These are phyloP conservation scores for Diprion similis DNA, from an alignment of 1,140 invertebrate species.

Conservation along the genomic window DNA sequence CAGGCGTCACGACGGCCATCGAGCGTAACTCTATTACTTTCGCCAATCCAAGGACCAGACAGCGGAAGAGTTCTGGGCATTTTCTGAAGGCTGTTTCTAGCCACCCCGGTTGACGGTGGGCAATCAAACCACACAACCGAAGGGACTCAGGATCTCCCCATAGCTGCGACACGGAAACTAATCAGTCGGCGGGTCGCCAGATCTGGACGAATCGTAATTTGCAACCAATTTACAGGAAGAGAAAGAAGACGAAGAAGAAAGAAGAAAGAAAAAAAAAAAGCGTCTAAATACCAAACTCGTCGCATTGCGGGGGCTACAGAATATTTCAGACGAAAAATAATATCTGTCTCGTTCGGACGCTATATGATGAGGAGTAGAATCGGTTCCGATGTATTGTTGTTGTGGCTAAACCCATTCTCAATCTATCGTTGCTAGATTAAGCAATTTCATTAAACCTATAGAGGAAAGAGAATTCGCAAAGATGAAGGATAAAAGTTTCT, in stretches of 20 bases:
- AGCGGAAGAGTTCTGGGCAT: neutral
- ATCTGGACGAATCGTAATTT: neutral
- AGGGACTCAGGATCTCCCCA: no score
- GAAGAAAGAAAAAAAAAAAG: constrained; percentile 1
- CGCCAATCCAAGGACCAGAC: neutral
- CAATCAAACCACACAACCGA: neutral
- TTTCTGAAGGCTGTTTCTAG: neutral
- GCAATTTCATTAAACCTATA: neutral
- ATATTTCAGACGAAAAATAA: neutral
- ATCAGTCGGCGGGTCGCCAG: neutral
- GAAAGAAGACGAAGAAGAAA: constrained; percentile 16
- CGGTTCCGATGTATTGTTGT: no score
- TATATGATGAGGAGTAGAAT: neutral
- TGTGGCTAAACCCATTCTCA: no score
- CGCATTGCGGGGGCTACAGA: neutral
- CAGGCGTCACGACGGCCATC: neutral
- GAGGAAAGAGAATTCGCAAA: neutral
- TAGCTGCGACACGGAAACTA: neutral
- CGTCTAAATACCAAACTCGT: neutral
- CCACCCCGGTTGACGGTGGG: neutral
- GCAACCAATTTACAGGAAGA: neutral
- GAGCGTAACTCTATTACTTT: constrained; percentile 7
- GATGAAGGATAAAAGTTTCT: neutral
- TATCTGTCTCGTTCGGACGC: neutral
- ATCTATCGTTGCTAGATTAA: neutral